phyloP scores from a whole-genome alignment of 2,888 invertebrate genomes.

The Gortyna flavago region DNA sequence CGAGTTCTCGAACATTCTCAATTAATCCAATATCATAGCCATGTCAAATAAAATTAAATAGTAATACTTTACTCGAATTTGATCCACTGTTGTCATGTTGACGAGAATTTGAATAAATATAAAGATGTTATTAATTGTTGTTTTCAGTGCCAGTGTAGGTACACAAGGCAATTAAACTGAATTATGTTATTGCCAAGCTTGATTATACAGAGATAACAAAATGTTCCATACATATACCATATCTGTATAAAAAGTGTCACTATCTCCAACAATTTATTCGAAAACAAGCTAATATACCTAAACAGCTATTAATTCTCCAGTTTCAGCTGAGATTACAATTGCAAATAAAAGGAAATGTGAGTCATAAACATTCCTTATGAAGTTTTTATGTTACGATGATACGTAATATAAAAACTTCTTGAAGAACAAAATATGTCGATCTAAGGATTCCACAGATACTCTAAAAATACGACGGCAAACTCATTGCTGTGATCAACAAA shows the following conservation, averaged over 20 bases:
- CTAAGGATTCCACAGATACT: background rate
- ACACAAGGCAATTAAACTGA: constrained; percentile 40
- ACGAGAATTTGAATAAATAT: constrained; percentile 12
- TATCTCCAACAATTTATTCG: constrained; percentile 33
- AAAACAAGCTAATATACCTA: constrained; percentile 9
- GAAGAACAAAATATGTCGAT: background rate
- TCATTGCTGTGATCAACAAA: background rate
- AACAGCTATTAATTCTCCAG: constrained; percentile 7
- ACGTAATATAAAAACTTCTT: background rate
- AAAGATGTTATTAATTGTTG: constrained; percentile 17
- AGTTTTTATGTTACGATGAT: too few relatives aligned
- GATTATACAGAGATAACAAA: constrained; percentile 40
- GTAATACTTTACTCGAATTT: background rate
- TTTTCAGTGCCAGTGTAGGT: constrained; percentile 11
- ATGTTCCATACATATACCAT: constrained; percentile 14
- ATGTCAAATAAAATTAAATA: background rate
- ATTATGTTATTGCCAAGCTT: constrained; percentile 34
- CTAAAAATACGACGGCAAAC: background rate
- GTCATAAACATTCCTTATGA: constrained; percentile 1
- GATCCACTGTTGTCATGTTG: constrained; percentile 5
- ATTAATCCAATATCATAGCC: background rate
- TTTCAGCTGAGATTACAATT: constrained; percentile 13
- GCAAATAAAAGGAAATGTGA: constrained; percentile 8
- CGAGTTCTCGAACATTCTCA: constrained; percentile 38
- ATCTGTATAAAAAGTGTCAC: constrained; percentile 22